Conservation (phyloP, 1,140 invertebrate genomes). For the Mercenaria mercenaria region DNA sequence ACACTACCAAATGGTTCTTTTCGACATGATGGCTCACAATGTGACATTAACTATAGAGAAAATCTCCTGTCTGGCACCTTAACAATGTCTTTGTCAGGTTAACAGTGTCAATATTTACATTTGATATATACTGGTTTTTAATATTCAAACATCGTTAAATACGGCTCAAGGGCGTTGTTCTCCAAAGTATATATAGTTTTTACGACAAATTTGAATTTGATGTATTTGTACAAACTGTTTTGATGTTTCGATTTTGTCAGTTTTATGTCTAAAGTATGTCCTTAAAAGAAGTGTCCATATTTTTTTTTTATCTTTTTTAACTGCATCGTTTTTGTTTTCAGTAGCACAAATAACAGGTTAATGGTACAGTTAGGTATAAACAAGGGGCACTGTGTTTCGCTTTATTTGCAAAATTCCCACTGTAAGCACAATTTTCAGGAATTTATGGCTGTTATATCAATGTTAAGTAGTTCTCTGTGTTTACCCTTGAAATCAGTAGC, state of each 20-base stretch:
- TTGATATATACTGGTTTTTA: background rate
- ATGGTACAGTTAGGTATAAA: background rate
- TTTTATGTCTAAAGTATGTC: background rate
- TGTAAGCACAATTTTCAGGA: too few species aligned
- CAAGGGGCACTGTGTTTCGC: background rate
- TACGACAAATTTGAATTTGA: background rate
- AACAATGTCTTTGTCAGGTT: background rate
- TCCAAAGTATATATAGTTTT: background rate
- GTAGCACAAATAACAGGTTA: background rate
- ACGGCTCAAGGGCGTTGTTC: background rate
- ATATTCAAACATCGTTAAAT: background rate
- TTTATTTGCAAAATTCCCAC: background rate
- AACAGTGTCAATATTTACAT: background rate
- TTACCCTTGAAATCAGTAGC: too few species aligned
- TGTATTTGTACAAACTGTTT: background rate
- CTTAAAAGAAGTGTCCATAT: background rate
- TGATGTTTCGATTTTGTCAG: background rate
- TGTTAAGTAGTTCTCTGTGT: too few species aligned
- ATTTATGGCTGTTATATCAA: too few species aligned
- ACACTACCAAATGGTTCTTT: too few species aligned
- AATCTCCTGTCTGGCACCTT: too few species aligned
- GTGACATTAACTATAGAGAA: too few species aligned
- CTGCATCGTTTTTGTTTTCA: too few species aligned
- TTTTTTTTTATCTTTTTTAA: too few species aligned
- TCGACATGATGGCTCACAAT: too few species aligned